These are phyloP conservation scores for Syncerus caffer DNA, from an alignment of 2,797 vertebrate genomes.

Conservation along the genomic window DNA sequence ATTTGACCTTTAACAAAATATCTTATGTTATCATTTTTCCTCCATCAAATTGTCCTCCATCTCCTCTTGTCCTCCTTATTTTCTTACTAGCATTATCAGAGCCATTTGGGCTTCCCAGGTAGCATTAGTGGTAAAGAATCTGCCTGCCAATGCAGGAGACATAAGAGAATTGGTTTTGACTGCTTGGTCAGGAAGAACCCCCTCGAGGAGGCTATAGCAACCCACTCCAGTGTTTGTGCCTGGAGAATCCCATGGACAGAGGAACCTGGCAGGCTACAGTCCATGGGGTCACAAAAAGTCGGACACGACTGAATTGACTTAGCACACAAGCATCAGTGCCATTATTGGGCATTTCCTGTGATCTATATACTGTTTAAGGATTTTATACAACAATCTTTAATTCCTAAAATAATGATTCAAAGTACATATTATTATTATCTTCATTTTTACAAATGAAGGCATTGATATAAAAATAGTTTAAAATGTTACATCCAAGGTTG, in stretches of 20 bases:
- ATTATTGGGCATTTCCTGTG: background rate
- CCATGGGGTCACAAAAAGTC: background rate
- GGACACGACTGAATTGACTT: background rate
- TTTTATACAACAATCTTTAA: background rate
- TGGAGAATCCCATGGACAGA: background rate
- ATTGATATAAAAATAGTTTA: background rate
- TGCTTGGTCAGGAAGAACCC: background rate
- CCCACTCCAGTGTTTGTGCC: background rate
- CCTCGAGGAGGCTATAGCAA: accelerated
- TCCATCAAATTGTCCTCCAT: background rate
- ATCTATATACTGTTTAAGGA: background rate
- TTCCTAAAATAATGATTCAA: background rate
- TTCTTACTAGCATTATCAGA: background rate
- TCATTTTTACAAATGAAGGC: background rate
- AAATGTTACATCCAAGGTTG: background rate
- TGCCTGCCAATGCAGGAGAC: background rate
- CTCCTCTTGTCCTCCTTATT: background rate
- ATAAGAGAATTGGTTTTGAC: background rate
- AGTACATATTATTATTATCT: background rate
- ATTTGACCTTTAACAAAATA: background rate
- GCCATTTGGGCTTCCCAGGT: background rate
- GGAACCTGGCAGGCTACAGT: background rate
- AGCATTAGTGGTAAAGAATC: background rate
- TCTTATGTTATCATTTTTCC: background rate
- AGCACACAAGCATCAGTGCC: background rate